Evolutionary conservation across 2,113 vertebrate genomes (phyloP), one percentile per base, ranked within the genome.

Genomic region (Monopterus albus): DNA sequence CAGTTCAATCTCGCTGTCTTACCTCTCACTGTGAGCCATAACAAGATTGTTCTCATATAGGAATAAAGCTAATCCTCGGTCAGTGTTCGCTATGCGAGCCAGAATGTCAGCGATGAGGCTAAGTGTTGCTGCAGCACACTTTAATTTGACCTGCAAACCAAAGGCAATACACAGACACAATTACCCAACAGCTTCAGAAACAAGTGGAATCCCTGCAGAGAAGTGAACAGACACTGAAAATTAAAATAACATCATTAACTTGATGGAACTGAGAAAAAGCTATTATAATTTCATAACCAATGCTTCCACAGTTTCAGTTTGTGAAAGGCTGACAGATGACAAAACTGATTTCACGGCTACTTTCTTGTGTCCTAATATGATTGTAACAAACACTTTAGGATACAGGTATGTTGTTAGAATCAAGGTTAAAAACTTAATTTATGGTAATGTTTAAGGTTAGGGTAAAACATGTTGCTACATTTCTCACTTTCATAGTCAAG

Each of bases 51-150:
- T 92, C 87, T 96, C 94, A 69, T 96, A 93, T 45, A 99, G 90
- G 85, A 99, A 94, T 47, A 98, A 77, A 13, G 79, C 87, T 85
- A 97, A 94, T 60, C 98, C 97, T 86, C 93, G 90, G 74, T 96
- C 95, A 0, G 91, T 93, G 87, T 94, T 92, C 42, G 95, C 95
- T 70, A 99, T 94, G 69, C 94, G 95, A 77, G 95, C 94, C 87
- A 99, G 93, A 73, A 95, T 89, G 87, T 97, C 95, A 49, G 96
- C 96, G 69, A 95, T 82, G 62, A 95, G 92, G 81, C 91, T 94
- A 86, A 98, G 87, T 23, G 95, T 92, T 13, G 79, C 90, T 89
- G 93, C 95, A 42, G 94, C 91, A 74, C 85, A 94, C 71, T 92
- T 91, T 76, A 95, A 69, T 90, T 84, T 68, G 20, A 73, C 50